Base-by-base conservation (phyloP, 2,888 invertebrate species). In the Pardosa pseudoannulata region DNA sequence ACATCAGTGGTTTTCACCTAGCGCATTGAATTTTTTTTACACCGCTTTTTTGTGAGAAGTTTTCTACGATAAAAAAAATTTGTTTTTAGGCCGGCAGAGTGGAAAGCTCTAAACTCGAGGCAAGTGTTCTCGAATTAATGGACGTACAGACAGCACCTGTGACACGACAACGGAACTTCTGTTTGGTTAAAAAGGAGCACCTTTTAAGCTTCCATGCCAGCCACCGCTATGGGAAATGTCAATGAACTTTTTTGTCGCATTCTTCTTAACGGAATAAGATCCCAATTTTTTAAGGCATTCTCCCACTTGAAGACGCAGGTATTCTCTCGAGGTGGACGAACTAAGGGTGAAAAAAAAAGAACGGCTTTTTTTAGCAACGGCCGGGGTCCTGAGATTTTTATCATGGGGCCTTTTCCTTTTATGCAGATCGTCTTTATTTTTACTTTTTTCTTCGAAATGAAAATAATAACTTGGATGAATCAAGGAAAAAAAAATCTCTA, bases 151-250 rank as follows among this genome's bases (percentile, higher is more conserved):
- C 56, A 56, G 56, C 56, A 56, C 56, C 56, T 56, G 56, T 56
- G 56, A 23, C 23, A 5, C 23, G 56, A 16, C 56, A 56, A 56
- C 56, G 56, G 56, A 56, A 56, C 56, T 56, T 5, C 56, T 56
- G 56, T 56, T 56, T 56, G 56, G 23, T 5, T n/a, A 23, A 56
- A 23, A 56, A 23, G 23, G 2, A 56, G 16, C 1, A 23, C 5
- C 19, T 56, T n/a, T 56, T 13, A 19, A 19, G 3, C 23, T 56
- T 56, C 5, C 23, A 23, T 16, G 23, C 23, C 23, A 56, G 23
- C 1, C 56, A 83, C 76, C 82, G 82, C 82, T 83, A 83, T 83
- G 82, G 67, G 76, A 83, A 83, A 83, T 83, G 82, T 83, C 82
- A 62, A 70, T 83, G 82, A 83, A 83, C 82, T 65, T 81, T 72